Base-by-base conservation (phyloP, 2,113 vertebrate genomes). In the Reinhardtius hippoglossoides region DNA sequence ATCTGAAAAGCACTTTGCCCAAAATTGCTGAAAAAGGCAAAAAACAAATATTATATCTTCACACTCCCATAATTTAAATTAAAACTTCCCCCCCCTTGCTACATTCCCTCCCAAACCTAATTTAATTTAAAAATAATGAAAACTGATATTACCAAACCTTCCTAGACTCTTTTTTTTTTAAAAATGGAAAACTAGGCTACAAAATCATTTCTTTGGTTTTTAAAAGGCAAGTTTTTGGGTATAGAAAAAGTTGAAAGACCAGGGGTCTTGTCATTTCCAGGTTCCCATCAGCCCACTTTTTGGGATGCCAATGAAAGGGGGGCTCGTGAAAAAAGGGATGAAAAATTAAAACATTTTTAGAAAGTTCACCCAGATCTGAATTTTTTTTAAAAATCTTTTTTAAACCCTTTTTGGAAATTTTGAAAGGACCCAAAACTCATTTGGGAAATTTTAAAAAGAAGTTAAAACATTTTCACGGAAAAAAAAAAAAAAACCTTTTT, bases 1-100 rank as follows among this genome's bases (percentile, higher is more conserved):
- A 81, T 88, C 75, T 65, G 62, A 66, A 58, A 62, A 83, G 27
- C 46, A 40, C 23, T 78, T 67, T 59, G 56, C n/a, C n/a, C n/a
- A 63, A 42, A 63, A 59, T 68, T n/a, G 55, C 52, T 5, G 8
- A 76, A 71, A 59, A 16, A 54, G 40, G 24, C n/a, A 57, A 67
- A 65, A 59, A 48, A 44, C 26, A 76, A 76, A n/a, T n/a, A n/a
- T n/a, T 65, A 27, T 56, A 66, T n/a, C 60, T 62, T 59, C 40
- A 58, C 23, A 57, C 21, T 55, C 73, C 78, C 26, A 10, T 58
- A 31, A 68, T 14, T 26, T 8, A n/a, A 71, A 61, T 3, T 18
- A 48, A 60, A 42, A 21, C 21, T 13, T 56, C 63, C 3, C 1
- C 54, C 37, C 13, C 64, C 13, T 12, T 37, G n/a, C 44, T 50